These are phyloP conservation scores for Escarpia spicata DNA, from an alignment of 2,888 invertebrate species.

Conservation along the genomic window DNA sequence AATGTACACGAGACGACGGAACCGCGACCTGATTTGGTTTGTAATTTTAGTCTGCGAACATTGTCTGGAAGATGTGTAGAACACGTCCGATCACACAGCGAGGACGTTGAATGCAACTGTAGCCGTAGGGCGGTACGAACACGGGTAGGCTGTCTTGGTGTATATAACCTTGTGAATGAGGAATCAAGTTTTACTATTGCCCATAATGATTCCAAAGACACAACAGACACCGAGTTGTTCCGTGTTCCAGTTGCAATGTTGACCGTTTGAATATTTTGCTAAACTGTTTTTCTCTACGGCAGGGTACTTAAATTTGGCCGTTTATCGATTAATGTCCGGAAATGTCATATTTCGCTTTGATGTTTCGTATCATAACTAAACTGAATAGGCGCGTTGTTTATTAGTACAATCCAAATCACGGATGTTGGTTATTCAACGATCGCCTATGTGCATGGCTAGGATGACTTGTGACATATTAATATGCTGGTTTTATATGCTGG, in stretches of 20 bases:
- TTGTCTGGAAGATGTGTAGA: not conserved
- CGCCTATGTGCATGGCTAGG: not conserved
- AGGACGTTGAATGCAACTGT: no score
- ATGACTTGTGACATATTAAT: not conserved
- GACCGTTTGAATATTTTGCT: not conserved
- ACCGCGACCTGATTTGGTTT: not conserved
- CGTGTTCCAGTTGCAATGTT: not conserved
- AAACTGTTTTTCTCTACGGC: not conserved
- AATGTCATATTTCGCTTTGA: not conserved
- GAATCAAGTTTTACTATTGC: no score
- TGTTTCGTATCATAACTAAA: not conserved
- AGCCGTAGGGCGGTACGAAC: no score
- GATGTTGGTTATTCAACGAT: not conserved
- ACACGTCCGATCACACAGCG: not conserved
- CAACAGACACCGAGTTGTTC: no score
- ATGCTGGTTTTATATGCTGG: no score
- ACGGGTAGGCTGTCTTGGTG: no score
- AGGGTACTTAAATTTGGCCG: not conserved
- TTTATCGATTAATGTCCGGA: not conserved
- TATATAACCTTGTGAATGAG: no score
- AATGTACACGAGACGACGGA: not conserved
- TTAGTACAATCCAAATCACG: not conserved
- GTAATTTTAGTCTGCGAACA: not conserved
- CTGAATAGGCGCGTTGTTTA: not conserved
- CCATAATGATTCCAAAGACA: no score